A percentile compares a stretch with the other conserved stretches of the same genome.
Evolutionary conservation across 2,888 invertebrate genomes (phyloP).

Genomic region (Polydrusus pterygomalis): DNA sequence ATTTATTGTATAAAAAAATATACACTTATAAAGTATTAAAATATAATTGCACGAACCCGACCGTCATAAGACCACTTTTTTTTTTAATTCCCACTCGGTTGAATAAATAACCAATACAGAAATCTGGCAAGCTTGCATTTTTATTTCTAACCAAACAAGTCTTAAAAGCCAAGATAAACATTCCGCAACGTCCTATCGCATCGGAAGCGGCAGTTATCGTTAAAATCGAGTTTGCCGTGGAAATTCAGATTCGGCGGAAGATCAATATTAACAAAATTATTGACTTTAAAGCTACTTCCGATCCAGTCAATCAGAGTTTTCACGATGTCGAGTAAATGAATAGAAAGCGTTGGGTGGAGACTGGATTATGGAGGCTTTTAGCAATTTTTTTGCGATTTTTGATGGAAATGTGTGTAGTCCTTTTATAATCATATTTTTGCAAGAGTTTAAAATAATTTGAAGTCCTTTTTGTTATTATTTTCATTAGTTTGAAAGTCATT

Average conservation of each 20-base stretch:
- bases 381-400: slow-evolving; percentile 4
- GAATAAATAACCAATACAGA: not conserved
- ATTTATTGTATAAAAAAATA: too few species aligned
- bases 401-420: not conserved
- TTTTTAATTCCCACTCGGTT: not conserved
- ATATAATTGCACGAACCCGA: too few species aligned
- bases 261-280: slow-evolving; percentile 55
- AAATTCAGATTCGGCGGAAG: slow-evolving; percentile 45
- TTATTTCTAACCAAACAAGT: slow-evolving; percentile 9
- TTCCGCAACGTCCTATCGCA: slow-evolving; percentile 29
- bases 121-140: not conserved
- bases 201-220: slow-evolving; percentile 46
- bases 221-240: slow-evolving; percentile 50
- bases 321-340: slow-evolving; percentile 20
- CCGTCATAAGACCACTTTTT: too few species aligned
- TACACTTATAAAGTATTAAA: too few species aligned
- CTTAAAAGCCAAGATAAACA: slow-evolving; percentile 44
- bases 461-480: too few species aligned
- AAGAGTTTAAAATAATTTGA: too few species aligned
- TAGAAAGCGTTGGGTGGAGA: slow-evolving; percentile 15
- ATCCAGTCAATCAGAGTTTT: slow-evolving; percentile 25
- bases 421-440: not conserved
- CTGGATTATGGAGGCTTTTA: slow-evolving; percentile 15
- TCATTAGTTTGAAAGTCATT: too few species aligned
- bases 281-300: slow-evolving; percentile 34